Evolutionary conservation across 2,797 vertebrate genomes (phyloP), one percentile per base, ranked within the genome.

Genomic region (Scolopax rusticola): DNA sequence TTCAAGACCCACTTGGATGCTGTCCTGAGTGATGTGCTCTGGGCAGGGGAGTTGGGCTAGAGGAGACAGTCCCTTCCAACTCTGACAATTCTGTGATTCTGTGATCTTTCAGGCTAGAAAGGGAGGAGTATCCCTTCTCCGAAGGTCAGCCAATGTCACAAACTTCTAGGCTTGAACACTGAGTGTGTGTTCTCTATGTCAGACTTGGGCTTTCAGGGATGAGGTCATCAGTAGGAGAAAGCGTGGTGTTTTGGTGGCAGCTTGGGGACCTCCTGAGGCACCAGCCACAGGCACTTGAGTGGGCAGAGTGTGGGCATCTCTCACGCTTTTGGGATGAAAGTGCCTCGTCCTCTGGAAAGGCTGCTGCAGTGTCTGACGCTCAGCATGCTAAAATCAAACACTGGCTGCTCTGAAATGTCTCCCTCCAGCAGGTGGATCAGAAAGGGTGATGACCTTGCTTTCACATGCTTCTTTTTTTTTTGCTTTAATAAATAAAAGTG

Each of bases 291-390:
- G 51, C 8, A 0, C 82, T 17, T 16, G 38, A 12, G 82, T 75
- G 71, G 64, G 87, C 30, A 70, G 59, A 73, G 27, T 0, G 1
- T 0, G 1, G 9, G 53, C 0, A 0, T 23, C 33, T 77, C 64
- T 60, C 1, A 0, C 0, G 0, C 6, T 67, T 53, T 63, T 21
- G 13, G 79, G 17, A 13, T 74, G 36, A 48, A 59, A 74, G 41
- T 17, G 11, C 28, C 43, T 83, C 0, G 1, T 86, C 75, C 53
- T 91, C 48, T 80, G 69, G 71, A 80, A 81, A 54, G 1, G 5
- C 71, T 87, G 50, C 50, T 75, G 38, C 20, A 7, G 73, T 6
- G 36, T 64, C 76, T 90, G 83, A 40, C 5, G 4, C 27, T 60
- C 38, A 11, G 57, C 16, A 2, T 15, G 45, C 25, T 77, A 12